Base-by-base conservation (phyloP, 1,140 invertebrate species). In the Ditylenchus dipsaci region DNA sequence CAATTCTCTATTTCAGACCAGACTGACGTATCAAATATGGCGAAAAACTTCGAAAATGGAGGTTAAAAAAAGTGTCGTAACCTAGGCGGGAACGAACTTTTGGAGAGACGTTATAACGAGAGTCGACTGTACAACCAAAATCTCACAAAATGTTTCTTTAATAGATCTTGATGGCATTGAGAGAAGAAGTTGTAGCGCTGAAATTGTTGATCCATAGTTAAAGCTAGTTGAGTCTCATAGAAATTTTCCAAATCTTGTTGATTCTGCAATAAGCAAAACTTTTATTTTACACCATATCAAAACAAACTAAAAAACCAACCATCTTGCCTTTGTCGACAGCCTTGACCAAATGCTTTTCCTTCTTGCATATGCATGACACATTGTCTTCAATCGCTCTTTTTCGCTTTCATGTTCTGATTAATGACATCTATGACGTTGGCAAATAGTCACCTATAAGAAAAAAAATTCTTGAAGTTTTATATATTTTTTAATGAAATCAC, bases 391-490 rank as follows among this genome's bases (percentile, higher is more conserved):
- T 1, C 66, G 26, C 17, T 68, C 66, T 33, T 68, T 68, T 60
- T 68, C 66, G 9, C 62, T 33, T 27, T 68, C 66, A 33, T 68
- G 66, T 67, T 67, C 11, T 66, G 65, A 21, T 23, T 66, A 19
- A 68, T 47, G 62, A 56, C 63, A 23, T n/a, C 62, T 21, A 67
- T 13, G 9, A 68, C 26, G 21, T 67, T 68, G 62, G 62, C 23
- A 29, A 68, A 68, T 15, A 21, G 15, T 47, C 30, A 15, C n/a
- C 69, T 21, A 65, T 68, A 47, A 68, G 68, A 19, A 33, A 33
- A 27, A 17, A 69, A n/a, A 38, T 67, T 19, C n/a, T n/a, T n/a
- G n/a, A n/a, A n/a, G n/a, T 13, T 11, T n/a, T 11, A 13, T 47
- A 47, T 13, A 13, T 47, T 47, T 59, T 1, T n/a, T 65, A 63